These are phyloP conservation scores for Cyanoderma ruficeps DNA, from an alignment of 2,113 vertebrate species.

Conservation along the genomic window DNA sequence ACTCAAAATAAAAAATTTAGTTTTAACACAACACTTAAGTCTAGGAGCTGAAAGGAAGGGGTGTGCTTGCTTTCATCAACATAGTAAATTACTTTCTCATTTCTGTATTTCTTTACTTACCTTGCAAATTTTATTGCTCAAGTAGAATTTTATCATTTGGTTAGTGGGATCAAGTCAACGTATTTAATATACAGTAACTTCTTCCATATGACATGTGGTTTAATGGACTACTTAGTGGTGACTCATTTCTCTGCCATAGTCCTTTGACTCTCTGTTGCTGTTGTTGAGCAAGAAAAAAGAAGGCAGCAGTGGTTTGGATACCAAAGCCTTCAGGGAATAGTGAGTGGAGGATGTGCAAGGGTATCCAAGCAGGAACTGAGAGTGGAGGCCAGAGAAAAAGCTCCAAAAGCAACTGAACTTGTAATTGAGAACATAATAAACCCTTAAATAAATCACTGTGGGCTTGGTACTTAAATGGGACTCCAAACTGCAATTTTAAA, in stretches of 20 bases:
- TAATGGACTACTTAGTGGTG: neutral
- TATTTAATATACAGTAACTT: neutral
- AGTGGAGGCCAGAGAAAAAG: neutral
- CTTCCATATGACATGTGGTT: neutral
- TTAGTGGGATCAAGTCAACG: neutral
- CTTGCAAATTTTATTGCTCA: neutral
- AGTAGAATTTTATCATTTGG: neutral
- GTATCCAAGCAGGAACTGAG: neutral
- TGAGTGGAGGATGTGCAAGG: neutral
- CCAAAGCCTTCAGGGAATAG: neutral
- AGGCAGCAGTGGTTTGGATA: neutral
- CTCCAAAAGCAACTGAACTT: neutral
- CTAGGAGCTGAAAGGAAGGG: neutral
- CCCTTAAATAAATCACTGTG: neutral
- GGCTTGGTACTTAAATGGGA: neutral
- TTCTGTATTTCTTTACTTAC: neutral
- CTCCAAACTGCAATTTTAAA: neutral
- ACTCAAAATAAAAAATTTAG: neutral
- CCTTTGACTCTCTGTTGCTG: neutral
- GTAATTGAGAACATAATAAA: neutral
- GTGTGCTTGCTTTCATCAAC: neutral
- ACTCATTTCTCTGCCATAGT: neutral
- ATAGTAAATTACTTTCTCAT: neutral
- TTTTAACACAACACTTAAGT: neutral
- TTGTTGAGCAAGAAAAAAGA: neutral